Percentiles rank a stretch among this genome's conserved stretches.
Conservation (phyloP, 2,888 invertebrate species). For the Limnephilus rhombicus region DNA sequence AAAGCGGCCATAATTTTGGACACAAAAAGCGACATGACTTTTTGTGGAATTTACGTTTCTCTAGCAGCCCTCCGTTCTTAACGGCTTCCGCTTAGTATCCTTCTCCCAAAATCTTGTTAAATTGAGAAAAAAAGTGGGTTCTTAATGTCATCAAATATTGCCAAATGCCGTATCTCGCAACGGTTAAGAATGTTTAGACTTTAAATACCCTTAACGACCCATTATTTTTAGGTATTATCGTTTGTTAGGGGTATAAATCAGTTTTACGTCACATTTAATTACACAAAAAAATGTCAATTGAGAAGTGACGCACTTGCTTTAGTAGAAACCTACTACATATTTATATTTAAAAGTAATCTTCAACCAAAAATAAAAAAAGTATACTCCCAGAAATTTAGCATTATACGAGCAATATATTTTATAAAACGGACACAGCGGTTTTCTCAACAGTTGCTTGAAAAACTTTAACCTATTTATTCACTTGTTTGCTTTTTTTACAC, state of each 20-base stretch:
- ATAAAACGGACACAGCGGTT: neutral
- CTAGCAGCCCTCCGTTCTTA: constrained; percentile 10
- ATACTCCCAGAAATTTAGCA: neutral
- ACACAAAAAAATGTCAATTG: constrained; percentile 49
- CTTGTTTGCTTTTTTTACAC: no score
- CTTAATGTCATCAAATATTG: constrained; percentile 32
- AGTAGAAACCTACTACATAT: neutral
- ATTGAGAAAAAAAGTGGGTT: constrained; percentile 20
- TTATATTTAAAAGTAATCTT: neutral
- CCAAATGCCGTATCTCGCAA: neutral
- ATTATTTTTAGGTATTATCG: constrained; percentile 59
- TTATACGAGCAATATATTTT: neutral
- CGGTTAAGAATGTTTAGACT: constrained; percentile 26
- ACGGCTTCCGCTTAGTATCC: constrained; percentile 15
- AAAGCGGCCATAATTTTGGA: neutral
- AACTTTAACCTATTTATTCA: no score
- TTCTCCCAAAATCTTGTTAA: constrained; percentile 19
- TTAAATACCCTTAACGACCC: constrained; percentile 60
- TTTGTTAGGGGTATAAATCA: constrained; percentile 59
- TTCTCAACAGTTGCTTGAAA: neutral
- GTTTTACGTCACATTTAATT: constrained; percentile 62
- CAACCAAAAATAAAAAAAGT: no score
- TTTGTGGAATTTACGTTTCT: constrained; percentile 3
- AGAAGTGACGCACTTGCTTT: neutral
- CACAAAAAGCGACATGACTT: constrained; percentile 10